Evolutionary conservation across 1,140 invertebrate genomes (phyloP), one percentile per base, ranked within the genome.

Genomic region (Berghia stephanieae): DNA sequence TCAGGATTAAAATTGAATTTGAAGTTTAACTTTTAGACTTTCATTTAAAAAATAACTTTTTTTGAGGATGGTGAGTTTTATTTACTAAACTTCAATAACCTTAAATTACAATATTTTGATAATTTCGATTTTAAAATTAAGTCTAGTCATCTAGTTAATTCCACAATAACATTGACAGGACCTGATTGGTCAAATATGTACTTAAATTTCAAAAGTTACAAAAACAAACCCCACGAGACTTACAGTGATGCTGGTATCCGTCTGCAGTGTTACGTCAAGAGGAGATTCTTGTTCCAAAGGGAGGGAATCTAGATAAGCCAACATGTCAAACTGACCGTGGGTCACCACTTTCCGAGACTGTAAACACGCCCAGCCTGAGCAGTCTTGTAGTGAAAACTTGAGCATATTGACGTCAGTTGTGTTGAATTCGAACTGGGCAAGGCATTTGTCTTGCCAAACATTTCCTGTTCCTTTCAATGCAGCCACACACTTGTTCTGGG

Each of bases 291-390:
- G 70, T 31, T 27, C 38, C 8, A 42, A 4, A 27, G 72, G 34
- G 8, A 72, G 31, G 24, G 66, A 67, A 38, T 81, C 77, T 21
- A 81, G 60, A 24, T 75, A 40, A 34, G 67, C 52, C 27, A 81
- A 49, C 52, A 79, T 27, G 49, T 78, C 63, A 34, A 76, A 77
- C 24, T 69, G 40, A 27, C 42, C 79, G n/a, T 80, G 74, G 40
- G 77, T 74, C 13, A 82, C 31, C 3, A 68, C 36, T 21, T 72
- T 73, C 55, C 77, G 68, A n/a, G 78, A 78, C 10, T 77, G 77
- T 31, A 82, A 77, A 27, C 78, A 82, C 13, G 73, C 73, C 75
- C 79, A 82, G 4, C 81, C 81, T 43, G 78, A 63, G 27, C 52
- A 60, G 36, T 82, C 81, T 38, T 73, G 34, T 31, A 82, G 67